Percentiles rank a stretch among this genome's conserved stretches.
Conservation (phyloP, 2,113 vertebrate genomes). For the Cichladusa arquata region DNA sequence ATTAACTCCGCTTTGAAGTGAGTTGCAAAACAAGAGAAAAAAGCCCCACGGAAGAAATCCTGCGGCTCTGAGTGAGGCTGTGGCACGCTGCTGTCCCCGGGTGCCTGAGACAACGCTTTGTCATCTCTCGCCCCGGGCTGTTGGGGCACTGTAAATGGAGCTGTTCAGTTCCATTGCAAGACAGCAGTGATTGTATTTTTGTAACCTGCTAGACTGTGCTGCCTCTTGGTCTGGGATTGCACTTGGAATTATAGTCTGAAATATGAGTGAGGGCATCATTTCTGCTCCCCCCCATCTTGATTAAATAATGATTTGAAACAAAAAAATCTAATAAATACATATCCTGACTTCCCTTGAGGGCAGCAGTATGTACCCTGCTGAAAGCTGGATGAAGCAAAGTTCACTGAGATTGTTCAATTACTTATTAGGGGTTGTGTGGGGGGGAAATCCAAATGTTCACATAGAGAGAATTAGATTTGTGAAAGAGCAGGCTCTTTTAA, state of each 20-base stretch:
- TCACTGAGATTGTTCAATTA: slow-evolving; percentile 65
- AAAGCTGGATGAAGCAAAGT: slow-evolving; percentile 30
- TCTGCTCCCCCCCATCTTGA: slow-evolving; percentile 28
- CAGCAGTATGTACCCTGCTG: slow-evolving; percentile 19
- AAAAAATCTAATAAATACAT: slow-evolving; percentile 53
- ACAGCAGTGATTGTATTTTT: slow-evolving; percentile 63
- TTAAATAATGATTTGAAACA: slow-evolving; percentile 75
- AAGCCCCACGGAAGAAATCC: not conserved
- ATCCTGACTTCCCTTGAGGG: slow-evolving; percentile 51
- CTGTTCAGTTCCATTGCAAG: slow-evolving; percentile 72
- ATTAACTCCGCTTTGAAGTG: slow-evolving; percentile 48
- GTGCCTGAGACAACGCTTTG: slow-evolving; percentile 34
- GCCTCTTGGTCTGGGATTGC: slow-evolving; percentile 60
- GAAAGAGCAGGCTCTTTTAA: slow-evolving; percentile 1
- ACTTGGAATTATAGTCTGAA: slow-evolving; percentile 63
- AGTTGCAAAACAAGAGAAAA: slow-evolving; percentile 8
- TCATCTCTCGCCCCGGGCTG: slow-evolving; percentile 42
- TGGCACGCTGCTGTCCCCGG: not conserved
- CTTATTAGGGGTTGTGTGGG: slow-evolving; percentile 2
- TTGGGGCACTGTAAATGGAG: slow-evolving; percentile 66
- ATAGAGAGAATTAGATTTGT: slow-evolving; percentile 21
- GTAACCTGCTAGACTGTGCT: slow-evolving; percentile 61
- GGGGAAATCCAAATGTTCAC: not conserved
- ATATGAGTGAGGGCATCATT: slow-evolving; percentile 57
- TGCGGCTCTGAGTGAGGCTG: not conserved